Conservation (phyloP, 2,888 invertebrate species). For the Cryptus viduatorius region DNA sequence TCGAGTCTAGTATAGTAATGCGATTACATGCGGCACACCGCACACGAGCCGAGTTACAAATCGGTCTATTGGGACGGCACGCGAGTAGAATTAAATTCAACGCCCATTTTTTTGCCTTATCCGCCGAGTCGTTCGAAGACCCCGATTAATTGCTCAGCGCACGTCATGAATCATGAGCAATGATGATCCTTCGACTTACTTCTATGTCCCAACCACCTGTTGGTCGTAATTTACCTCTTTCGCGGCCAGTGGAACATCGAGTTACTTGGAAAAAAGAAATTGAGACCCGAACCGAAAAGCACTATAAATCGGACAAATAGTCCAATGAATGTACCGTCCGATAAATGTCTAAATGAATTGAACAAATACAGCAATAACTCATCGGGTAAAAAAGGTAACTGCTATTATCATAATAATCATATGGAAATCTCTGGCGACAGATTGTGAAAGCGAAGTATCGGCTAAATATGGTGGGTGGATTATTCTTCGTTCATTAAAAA, state of each 20-base stretch:
- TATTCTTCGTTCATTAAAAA: too few species aligned
- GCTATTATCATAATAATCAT: too few species aligned
- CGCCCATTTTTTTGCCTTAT: conserved; percentile 56
- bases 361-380: too few species aligned
- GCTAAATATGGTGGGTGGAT: too few species aligned
- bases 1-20: conserved; percentile 30
- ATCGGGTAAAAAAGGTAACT: too few species aligned
- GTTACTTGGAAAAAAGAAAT: conserved; percentile 1
- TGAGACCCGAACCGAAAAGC: not conserved
- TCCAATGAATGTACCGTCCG: too few species aligned
- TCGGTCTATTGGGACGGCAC: conserved; percentile 56
- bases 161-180: conserved; percentile 58
- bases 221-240: conserved; percentile 14
- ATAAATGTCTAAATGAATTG: too few species aligned
- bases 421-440: too few species aligned
- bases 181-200: conserved; percentile 17
- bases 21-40: conserved; percentile 43
- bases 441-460: too few species aligned
- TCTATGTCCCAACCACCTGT: conserved; percentile 3
- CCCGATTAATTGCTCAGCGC: conserved; percentile 44
- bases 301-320: not conserved
- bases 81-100: conserved; percentile 52
- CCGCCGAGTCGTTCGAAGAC: conserved; percentile 60
- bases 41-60: conserved; percentile 59
- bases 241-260: conserved; percentile 5